These are phyloP conservation scores for Drosophila mulleri DNA, from an alignment of 2,888 invertebrate genomes.

Conservation along the genomic window DNA sequence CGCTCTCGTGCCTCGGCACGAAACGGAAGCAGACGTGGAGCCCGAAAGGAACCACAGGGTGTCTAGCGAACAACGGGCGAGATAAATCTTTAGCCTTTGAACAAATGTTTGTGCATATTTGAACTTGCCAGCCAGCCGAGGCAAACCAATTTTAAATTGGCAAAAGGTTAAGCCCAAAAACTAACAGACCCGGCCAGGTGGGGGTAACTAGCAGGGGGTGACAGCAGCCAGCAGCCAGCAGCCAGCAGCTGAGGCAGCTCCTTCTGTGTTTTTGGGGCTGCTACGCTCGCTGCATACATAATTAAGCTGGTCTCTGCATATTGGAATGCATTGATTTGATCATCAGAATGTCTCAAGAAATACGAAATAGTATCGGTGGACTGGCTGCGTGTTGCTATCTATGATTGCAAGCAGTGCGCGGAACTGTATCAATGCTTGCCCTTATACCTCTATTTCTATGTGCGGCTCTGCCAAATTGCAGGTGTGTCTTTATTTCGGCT, in stretches of 20 bases:
- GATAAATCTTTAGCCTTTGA: slow-evolving; percentile 79
- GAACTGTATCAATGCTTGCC: not conserved
- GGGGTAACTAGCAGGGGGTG: slow-evolving; percentile 1
- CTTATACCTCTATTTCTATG: too few species aligned
- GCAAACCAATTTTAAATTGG: slow-evolving; percentile 78
- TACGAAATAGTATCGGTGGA: not conserved
- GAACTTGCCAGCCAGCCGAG: slow-evolving; percentile 66
- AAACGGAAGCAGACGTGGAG: slow-evolving; percentile 69
- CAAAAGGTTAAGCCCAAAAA: slow-evolving; percentile 79
- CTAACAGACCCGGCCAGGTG: slow-evolving; percentile 58
- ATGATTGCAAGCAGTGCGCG: not conserved
- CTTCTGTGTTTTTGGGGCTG: slow-evolving; percentile 34
- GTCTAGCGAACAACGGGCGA: slow-evolving; percentile 70
- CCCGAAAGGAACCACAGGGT: slow-evolving; percentile 73
- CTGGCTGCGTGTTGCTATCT: slow-evolving; percentile 6
- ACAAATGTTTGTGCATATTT: slow-evolving; percentile 81
- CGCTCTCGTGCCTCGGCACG: slow-evolving; percentile 32
- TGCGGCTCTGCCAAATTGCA: not conserved
- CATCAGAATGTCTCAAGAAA: slow-evolving; percentile 4
- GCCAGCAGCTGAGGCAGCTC: not conserved
- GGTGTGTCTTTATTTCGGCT: too few species aligned
- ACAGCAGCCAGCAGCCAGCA: not conserved
- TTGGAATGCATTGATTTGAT: slow-evolving; percentile 57
- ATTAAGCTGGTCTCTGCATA: slow-evolving; percentile 53
- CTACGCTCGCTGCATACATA: slow-evolving; percentile 72